Evolutionary conservation across 2,113 vertebrate genomes (phyloP).

Genomic region (Axis porcinus): DNA sequence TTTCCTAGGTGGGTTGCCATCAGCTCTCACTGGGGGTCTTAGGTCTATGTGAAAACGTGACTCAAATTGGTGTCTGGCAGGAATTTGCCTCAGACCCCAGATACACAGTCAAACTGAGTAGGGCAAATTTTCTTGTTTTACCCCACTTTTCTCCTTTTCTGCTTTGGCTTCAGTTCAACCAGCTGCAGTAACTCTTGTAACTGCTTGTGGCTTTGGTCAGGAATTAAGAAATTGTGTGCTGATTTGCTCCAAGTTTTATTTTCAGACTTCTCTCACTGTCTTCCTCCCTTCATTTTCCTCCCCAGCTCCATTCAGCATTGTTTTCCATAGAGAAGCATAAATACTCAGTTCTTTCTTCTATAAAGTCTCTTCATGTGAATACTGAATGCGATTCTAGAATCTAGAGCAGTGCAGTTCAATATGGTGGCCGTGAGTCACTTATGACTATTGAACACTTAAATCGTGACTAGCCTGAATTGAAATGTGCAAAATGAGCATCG

Average conservation of each 20-base stretch:
- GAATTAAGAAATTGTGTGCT: neutral
- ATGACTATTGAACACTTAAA: neutral
- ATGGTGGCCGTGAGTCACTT: neutral
- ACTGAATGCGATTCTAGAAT: neutral
- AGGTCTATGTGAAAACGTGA: neutral
- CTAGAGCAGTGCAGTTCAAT: neutral
- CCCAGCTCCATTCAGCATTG: neutral
- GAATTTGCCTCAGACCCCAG: neutral
- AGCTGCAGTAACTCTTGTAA: neutral
- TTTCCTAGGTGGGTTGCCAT: neutral
- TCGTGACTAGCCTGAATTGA: neutral
- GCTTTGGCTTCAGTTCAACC: neutral
- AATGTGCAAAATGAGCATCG: neutral
- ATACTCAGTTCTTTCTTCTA: neutral
- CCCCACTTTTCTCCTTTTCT: neutral
- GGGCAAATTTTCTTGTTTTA: neutral
- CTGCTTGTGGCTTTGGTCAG: neutral
- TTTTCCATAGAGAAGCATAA: neutral
- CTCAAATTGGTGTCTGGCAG: neutral
- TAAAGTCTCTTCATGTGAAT: neutral
- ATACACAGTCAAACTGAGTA: neutral
- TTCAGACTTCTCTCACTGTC: neutral
- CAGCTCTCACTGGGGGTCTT: neutral
- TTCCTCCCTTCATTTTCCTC: neutral
- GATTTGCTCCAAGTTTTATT: neutral